These are phyloP conservation scores for Glaucomys volans DNA, from an alignment of 2,113 vertebrate genomes.

Conservation along the genomic window DNA sequence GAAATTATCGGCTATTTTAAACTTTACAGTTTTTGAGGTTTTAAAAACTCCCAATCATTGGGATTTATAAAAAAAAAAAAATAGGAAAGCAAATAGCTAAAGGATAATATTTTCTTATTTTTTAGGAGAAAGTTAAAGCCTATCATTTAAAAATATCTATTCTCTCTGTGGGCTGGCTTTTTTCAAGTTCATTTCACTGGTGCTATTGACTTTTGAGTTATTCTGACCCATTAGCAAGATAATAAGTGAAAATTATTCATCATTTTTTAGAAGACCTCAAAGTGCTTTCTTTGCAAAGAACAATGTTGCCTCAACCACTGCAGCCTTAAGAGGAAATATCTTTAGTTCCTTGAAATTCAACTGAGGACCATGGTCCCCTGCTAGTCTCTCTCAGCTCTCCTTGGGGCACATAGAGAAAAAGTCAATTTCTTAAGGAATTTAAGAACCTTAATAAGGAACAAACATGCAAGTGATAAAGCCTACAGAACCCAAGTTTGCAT, in stretches of 20 bases:
- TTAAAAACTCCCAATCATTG: not conserved
- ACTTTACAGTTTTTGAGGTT: not conserved
- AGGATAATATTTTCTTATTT: not conserved
- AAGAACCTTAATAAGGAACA: not conserved
- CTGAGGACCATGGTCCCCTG: not conserved
- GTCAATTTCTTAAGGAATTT: conserved; percentile 38
- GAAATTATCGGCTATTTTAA: not conserved
- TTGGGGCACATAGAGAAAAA: not conserved
- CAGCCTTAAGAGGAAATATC: not conserved
- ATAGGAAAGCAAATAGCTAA: not conserved
- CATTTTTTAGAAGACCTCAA: not conserved
- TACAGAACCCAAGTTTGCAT: not conserved
- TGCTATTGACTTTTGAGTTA: conserved; percentile 34
- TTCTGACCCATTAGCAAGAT: conserved; percentile 51
- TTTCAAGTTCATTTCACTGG: conserved; percentile 48
- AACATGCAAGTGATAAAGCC: not conserved
- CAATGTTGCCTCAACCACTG: not conserved
- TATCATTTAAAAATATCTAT: not conserved
- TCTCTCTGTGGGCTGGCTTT: not conserved
- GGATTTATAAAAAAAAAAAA: not conserved
- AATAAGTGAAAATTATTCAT: conserved; percentile 41
- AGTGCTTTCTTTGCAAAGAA: conserved; percentile 1
- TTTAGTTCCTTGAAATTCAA: not conserved
- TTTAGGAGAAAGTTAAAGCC: not conserved
- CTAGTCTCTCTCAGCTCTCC: conserved; percentile 20